Percentiles rank a stretch among this genome's conserved stretches.
Conservation (phyloP, 37 sponge, comb jelly and placozoan genomes). For the Axinella damicornis region DNA sequence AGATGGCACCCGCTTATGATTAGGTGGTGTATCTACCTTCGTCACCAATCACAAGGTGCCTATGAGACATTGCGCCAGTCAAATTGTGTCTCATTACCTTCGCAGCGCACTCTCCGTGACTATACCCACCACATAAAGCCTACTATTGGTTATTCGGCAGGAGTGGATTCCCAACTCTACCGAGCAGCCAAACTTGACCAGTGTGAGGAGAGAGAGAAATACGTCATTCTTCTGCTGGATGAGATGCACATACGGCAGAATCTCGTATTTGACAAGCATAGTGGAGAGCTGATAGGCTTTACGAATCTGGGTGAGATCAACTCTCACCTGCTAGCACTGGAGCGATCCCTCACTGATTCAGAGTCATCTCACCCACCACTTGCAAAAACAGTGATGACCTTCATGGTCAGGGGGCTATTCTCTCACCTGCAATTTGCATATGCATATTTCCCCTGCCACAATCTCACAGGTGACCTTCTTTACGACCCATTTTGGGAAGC, state of each 20-base stretch:
- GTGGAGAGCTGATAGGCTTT: slow-evolving; percentile 23
- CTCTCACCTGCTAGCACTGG: slow-evolving; percentile 13
- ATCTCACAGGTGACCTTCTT: slow-evolving; percentile 20
- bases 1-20: no score
- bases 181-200: slow-evolving; percentile 24
- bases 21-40: slow-evolving; percentile 36
- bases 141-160: no score
- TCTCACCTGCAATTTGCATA: not conserved
- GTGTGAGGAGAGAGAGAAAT: slow-evolving; percentile 38
- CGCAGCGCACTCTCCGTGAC: no score
- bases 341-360: not conserved
- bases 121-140: no score
- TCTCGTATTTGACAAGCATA: slow-evolving; percentile 50
- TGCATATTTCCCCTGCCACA: not conserved
- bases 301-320: not conserved
- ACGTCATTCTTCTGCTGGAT: slow-evolving; percentile 28
- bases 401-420: slow-evolving; percentile 37
- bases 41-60: slow-evolving; percentile 18
- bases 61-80: slow-evolving; percentile 15
- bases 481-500: slow-evolving; percentile 55
- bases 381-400: slow-evolving; percentile 22
- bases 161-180: slow-evolving; percentile 17
- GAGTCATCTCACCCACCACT: not conserved
- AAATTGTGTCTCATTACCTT: slow-evolving; percentile 26
- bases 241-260: slow-evolving; percentile 28